Evolutionary conservation across 1,140 invertebrate species (phyloP).

Genomic region (Acromyrmex heyeri): DNA sequence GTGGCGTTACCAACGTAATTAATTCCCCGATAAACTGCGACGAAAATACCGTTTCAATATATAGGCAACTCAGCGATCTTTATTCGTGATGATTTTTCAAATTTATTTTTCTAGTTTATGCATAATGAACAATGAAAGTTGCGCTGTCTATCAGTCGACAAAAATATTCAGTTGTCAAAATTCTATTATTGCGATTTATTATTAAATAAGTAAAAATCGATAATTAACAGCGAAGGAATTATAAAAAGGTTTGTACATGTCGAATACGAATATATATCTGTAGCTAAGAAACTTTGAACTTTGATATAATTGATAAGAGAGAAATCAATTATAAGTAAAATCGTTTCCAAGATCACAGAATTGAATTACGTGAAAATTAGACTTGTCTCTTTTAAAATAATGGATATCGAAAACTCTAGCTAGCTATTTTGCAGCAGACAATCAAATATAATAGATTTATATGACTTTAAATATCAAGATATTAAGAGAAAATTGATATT

Average conservation of each 20-base stretch:
- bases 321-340: neutral
- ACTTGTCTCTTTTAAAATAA: neutral
- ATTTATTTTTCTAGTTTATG: constrained; percentile 1
- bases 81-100: neutral
- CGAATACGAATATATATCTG: neutral
- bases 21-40: constrained; percentile 52
- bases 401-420: neutral
- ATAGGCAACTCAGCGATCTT: neutral
- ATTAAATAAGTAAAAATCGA: neutral
- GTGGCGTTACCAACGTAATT: constrained; percentile 54
- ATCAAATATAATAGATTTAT: neutral
- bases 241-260: neutral
- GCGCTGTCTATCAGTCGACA: neutral
- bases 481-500: neutral
- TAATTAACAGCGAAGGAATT: neutral
- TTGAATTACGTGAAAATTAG: neutral
- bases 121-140: neutral
- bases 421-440: neutral
- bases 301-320: neutral
- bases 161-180: neutral
- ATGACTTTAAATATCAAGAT: neutral
- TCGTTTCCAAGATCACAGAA: neutral
- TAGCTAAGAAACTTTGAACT: neutral
- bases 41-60: constrained; percentile 30
- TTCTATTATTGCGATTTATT: neutral